Evolutionary conservation across 2,888 invertebrate species (phyloP), one percentile per base, ranked within the genome.

Genomic region (Euplagia quadripunctaria): DNA sequence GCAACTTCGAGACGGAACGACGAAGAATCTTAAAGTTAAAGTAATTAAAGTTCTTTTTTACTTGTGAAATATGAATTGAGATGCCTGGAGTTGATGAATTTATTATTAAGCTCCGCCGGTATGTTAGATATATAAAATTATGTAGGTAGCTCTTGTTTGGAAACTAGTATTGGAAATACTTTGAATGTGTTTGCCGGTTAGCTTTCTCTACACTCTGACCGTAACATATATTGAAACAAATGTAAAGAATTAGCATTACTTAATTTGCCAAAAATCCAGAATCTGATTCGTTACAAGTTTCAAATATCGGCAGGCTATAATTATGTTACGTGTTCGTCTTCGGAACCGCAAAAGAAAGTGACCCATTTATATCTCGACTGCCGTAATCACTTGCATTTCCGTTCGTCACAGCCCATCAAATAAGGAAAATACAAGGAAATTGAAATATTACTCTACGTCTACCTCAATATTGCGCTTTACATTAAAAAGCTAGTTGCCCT

Each of bases 1-100:
- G 51, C 64, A 70, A 74, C 64, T 74, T 63, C 0, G 46, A 46
- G 31, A 52, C 31, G 55, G 12, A 42, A 46, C 43, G 49, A 16
- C 73, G 64, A 58, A 73, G 68, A 51, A 64, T 69, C 73, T 65
- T 65, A 20, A 17, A 63, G 31, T 65, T 65, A 20, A 17, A 63
- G 31, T 68, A 69, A 73, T 73, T 73, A 69, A 73, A 69, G 49
- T 65, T 65, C 41, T 65, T 65, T 43, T 61, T 11, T 43, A 65
- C 55, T 73, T 64, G 46, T 73, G 64, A 73, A 72, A 68, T 69
- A 69, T 69, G 41, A 69, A 65, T 61, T 55, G 43, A 68, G 68
- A 64, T 41, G 58, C 55, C 41, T 58, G 64, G 16, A 41, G 43
- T 31, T 69, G 68, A 65, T 61, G 73, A 64, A 49, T 65, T 65